Evolutionary conservation across 1,140 invertebrate genomes (phyloP), one percentile per base, ranked within the genome.

Genomic region (Homarus americanus): DNA sequence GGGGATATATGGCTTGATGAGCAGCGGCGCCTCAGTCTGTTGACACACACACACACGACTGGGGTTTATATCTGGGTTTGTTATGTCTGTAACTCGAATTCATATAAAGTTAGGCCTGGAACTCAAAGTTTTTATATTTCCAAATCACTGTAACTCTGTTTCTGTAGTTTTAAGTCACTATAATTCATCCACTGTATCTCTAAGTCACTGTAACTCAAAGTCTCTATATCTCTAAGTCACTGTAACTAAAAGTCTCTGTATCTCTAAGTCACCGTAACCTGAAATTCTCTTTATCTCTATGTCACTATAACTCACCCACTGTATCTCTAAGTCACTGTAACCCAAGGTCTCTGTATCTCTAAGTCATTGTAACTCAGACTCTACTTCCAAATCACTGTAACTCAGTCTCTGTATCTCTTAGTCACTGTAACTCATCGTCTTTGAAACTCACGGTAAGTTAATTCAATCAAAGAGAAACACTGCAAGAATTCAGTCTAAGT

Each of bases 11-110:
- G 98, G 97, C 93, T 96, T 96, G 66, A 99, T 96, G n/a, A 99
- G 92, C 12, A 99, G 94, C 0, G 98, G 97, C 32, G 97, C 97
- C 95, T 99, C 98, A 58, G 97, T 97, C 97, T 97, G 97, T 34
- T n/a, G n/a, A n/a, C n/a, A n/a, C n/a, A n/a, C n/a, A n/a, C n/a
- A n/a, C n/a, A n/a, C n/a, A 17, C 38, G 80, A 69, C 24, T 72
- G 69, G 36, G 28, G n/a, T 20, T 34, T 32, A 12, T n/a, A 32
- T 10, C 36, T 72, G 1, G 66, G n/a, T 38, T 28, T 63, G 10
- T 4, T 24, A 20, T 4, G 24, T 0, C 10, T 9, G 10, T 12
- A 58, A 10, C 17, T 28, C n/a, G n/a, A n/a, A n/a, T 3, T 0
- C 24, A 17, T 36, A 58, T 10, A 34, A 34, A 63, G 36, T 2